These are phyloP conservation scores for Noctua pronuba DNA, from an alignment of 2,888 invertebrate species.

Conservation along the genomic window DNA sequence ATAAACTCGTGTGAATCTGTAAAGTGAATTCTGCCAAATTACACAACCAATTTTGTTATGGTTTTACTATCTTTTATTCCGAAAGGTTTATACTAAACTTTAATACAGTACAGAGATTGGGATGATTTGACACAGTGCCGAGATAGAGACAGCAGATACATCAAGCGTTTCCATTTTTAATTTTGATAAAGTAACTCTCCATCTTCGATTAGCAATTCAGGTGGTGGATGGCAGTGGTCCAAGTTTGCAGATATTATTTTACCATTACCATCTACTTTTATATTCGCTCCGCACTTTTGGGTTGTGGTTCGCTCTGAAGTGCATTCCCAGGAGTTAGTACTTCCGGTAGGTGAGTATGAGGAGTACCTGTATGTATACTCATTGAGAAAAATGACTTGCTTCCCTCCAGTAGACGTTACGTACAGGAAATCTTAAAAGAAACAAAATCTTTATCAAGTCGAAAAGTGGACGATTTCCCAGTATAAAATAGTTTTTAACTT, in stretches of 20 bases:
- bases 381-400: neutral
- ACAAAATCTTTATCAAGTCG: neutral
- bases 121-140: neutral
- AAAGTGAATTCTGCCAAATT: no score
- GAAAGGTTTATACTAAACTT: neutral
- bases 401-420: neutral
- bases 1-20: no score
- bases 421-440: neutral
- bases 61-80: neutral
- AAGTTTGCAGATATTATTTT: neutral
- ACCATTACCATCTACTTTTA: neutral
- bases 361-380: neutral
- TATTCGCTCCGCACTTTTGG: neutral
- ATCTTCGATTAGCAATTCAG: neutral
- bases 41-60: neutral
- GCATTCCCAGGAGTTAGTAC: neutral
- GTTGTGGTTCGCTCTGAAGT: neutral
- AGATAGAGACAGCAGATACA: neutral
- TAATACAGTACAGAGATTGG: no score
- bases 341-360: neutral
- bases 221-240: constrained; percentile 3
- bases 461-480: neutral
- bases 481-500: neutral
- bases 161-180: neutral
- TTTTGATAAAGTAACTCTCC: neutral